phyloP scores from a whole-genome alignment of 2,888 invertebrate genomes.

The Cremastinae sp. region DNA sequence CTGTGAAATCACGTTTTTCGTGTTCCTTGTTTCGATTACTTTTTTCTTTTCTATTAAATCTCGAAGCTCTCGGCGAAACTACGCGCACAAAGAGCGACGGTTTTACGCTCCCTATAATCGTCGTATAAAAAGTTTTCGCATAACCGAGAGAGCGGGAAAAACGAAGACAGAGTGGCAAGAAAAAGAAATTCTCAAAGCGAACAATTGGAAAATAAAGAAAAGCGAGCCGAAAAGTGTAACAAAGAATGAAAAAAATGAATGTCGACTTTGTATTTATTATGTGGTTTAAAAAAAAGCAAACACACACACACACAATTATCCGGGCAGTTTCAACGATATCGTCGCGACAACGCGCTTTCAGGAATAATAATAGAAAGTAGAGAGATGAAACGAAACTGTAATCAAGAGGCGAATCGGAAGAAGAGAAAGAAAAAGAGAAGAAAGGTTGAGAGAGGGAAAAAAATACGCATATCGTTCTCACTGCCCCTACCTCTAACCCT shows the following conservation, averaged over 20 bases:
- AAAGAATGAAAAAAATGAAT: constrained; percentile 60
- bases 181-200: constrained; percentile 46
- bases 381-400: background rate
- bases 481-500: constrained; percentile 74
- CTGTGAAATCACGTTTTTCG: constrained; percentile 22
- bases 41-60: constrained; percentile 8
- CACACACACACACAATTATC: constrained; percentile 49
- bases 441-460: constrained; percentile 21
- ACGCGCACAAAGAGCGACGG: constrained; percentile 51
- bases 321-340: constrained; percentile 74
- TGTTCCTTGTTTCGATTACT: background rate
- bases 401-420: too few species aligned
- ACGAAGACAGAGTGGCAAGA: constrained; percentile 9
- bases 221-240: constrained; percentile 8
- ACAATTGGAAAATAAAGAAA: constrained; percentile 12
- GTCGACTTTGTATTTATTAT: constrained; percentile 68
- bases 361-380: constrained; percentile 44
- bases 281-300: constrained; percentile 60
- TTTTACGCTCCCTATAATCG: constrained; percentile 38
- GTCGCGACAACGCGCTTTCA: constrained; percentile 48
- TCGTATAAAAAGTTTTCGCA: constrained; percentile 19
- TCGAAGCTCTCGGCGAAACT: constrained; percentile 31
- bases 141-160: constrained; percentile 23
- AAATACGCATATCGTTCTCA: constrained; percentile 72
- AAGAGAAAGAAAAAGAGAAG: constrained; percentile 21